Evolutionary conservation across 2,797 vertebrate genomes (phyloP).

Genomic region (Leucoraja ocellata): DNA sequence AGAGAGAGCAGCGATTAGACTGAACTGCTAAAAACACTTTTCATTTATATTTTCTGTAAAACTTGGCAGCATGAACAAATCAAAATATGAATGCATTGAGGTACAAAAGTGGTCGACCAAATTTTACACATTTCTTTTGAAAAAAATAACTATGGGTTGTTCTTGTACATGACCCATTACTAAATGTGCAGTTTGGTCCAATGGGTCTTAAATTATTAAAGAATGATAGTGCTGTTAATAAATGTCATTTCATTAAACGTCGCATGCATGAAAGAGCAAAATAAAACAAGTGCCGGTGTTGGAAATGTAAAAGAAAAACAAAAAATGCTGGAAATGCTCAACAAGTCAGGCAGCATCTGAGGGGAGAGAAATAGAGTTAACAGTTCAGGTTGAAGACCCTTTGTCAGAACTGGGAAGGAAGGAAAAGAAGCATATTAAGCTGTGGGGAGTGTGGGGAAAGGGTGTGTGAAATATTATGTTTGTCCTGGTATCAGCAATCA

Average conservation of each 20-base stretch:
- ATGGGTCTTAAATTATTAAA: background rate
- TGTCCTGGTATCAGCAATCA: too few relatives aligned
- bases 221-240: background rate
- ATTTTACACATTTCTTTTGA: background rate
- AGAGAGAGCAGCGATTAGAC: slow-evolving; percentile 41
- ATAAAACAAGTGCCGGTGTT: too few relatives aligned
- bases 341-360: too few relatives aligned
- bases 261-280: too few relatives aligned
- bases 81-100: background rate
- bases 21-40: background rate
- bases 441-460: too few relatives aligned
- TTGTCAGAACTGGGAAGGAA: too few relatives aligned
- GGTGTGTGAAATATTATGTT: too few relatives aligned
- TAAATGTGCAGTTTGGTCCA: background rate
- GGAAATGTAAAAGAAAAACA: too few relatives aligned
- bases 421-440: too few relatives aligned
- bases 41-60: background rate
- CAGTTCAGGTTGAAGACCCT: too few relatives aligned
- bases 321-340: too few relatives aligned
- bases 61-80: background rate
- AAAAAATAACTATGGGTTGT: background rate
- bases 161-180: slow-evolving; percentile 53
- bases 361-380: too few relatives aligned
- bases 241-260: background rate
- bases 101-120: background rate